phyloP scores from a whole-genome alignment of 2,888 invertebrate genomes.

The Yponomeuta sedellus region DNA sequence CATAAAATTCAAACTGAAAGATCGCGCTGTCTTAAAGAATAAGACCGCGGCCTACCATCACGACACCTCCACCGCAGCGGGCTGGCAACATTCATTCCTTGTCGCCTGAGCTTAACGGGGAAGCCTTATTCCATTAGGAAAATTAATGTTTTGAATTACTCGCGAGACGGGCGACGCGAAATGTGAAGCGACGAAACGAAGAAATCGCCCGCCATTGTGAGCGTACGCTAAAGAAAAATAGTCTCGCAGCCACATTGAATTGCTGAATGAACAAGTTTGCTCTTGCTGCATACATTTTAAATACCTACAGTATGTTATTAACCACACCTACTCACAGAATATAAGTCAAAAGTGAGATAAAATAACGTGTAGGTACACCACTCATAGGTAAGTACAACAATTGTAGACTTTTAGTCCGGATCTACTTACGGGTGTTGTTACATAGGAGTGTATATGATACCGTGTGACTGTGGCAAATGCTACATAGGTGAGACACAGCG shows the following conservation, averaged over 20 bases:
- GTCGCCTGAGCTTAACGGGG: constrained; percentile 53
- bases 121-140: constrained; percentile 73
- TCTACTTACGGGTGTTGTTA: no score
- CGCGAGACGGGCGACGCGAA: constrained; percentile 29
- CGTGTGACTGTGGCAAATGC: no score
- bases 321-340: no score
- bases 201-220: constrained; percentile 9
- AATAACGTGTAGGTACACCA: no score
- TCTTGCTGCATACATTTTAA: background rate
- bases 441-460: no score
- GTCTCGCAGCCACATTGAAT: background rate
- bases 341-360: no score
- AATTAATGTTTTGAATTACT: constrained; percentile 76
- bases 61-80: constrained; percentile 44
- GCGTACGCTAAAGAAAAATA: background rate
- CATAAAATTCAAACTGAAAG: background rate
- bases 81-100: constrained; percentile 35
- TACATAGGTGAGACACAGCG: no score
- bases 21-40: background rate
- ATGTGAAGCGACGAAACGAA: constrained; percentile 20
- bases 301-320: background rate
- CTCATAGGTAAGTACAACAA: no score
- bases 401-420: no score
- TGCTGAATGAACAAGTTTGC: background rate
- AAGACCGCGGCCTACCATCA: constrained; percentile 42